Percentiles rank a stretch among this genome's conserved stretches.
Evolutionary conservation across 2,888 invertebrate genomes (phyloP).

Genomic region (Octodonta nipae): DNA sequence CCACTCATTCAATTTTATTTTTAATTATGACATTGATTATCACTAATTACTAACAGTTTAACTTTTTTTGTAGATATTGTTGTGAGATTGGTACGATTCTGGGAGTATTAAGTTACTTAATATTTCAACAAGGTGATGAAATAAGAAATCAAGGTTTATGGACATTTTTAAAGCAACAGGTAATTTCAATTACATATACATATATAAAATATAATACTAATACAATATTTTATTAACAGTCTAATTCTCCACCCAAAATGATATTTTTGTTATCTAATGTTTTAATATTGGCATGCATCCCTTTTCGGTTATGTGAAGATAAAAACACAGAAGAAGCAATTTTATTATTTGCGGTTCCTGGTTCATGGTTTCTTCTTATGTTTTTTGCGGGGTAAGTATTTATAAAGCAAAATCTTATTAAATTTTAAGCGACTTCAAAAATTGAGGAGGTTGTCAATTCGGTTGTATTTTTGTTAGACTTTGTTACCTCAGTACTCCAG

Average conservation of each 20-base stretch:
- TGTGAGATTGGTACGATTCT: constrained; percentile 75
- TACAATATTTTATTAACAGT: constrained; percentile 42
- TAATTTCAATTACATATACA: constrained; percentile 28
- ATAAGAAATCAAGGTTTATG: constrained; percentile 84
- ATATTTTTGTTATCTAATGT: constrained; percentile 87
- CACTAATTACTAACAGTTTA: too few relatives aligned
- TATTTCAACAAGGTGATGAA: constrained; percentile 88
- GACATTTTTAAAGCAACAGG: constrained; percentile 84
- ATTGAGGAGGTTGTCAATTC: too few relatives aligned
- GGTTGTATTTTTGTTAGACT: too few relatives aligned
- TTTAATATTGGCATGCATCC: constrained; percentile 77
- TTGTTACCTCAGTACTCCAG: too few relatives aligned
- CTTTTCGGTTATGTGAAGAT: constrained; percentile 63
- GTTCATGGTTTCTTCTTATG: constrained; percentile 94
- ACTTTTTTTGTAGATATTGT: too few relatives aligned
- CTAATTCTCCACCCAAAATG: constrained; percentile 86
- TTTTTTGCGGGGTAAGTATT: constrained; percentile 87
- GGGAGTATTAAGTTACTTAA: constrained; percentile 76
- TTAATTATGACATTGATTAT: too few relatives aligned
- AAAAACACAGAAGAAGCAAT: constrained; percentile 79
- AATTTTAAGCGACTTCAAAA: too few relatives aligned
- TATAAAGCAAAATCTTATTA: constrained; percentile 2
- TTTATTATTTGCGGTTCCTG: constrained; percentile 82
- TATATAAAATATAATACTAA: not conserved
- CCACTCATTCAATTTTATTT: too few relatives aligned